Conservation (phyloP, 2,888 invertebrate genomes). For the Emmelina monodactyla region DNA sequence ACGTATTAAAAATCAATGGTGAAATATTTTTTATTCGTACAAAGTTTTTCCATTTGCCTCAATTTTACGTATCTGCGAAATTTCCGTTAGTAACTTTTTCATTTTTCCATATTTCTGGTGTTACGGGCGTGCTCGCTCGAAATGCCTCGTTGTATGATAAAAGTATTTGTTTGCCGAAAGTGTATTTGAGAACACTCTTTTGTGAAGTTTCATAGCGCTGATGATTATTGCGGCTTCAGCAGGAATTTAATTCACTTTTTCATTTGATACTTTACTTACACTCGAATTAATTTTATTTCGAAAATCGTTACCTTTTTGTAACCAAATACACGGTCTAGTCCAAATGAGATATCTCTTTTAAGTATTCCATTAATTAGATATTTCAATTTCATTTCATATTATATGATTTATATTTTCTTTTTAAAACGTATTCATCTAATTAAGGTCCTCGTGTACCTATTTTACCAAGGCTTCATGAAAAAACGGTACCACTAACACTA, state of each 20-base stretch:
- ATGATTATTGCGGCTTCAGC: constrained; percentile 21
- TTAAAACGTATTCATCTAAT: too few species aligned
- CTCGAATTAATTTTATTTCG: too few species aligned
- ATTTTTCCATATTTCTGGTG: constrained; percentile 34
- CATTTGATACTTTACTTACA: neutral
- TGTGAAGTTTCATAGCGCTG: constrained; percentile 11
- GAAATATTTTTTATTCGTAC: constrained; percentile 31
- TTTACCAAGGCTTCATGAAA: too few species aligned
- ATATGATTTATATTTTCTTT: too few species aligned
- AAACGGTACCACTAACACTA: too few species aligned
- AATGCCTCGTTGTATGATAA: too few species aligned
- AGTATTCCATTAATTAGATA: too few species aligned
- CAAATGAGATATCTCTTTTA: too few species aligned
- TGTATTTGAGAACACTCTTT: constrained; percentile 27
- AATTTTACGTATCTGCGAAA: constrained; percentile 35
- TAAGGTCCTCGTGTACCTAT: too few species aligned
- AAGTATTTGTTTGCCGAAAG: constrained; percentile 31
- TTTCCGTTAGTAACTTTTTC: constrained; percentile 38
- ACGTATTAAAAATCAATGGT: neutral
- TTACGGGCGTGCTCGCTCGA: constrained; percentile 23
- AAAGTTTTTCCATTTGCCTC: constrained; percentile 44
- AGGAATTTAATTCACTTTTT: neutral
- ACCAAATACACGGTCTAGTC: too few species aligned
- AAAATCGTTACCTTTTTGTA: too few species aligned
- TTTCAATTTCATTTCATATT: too few species aligned